Base-by-base conservation (phyloP, 2,888 invertebrate genomes). In the Cerceris rybyensis region DNA sequence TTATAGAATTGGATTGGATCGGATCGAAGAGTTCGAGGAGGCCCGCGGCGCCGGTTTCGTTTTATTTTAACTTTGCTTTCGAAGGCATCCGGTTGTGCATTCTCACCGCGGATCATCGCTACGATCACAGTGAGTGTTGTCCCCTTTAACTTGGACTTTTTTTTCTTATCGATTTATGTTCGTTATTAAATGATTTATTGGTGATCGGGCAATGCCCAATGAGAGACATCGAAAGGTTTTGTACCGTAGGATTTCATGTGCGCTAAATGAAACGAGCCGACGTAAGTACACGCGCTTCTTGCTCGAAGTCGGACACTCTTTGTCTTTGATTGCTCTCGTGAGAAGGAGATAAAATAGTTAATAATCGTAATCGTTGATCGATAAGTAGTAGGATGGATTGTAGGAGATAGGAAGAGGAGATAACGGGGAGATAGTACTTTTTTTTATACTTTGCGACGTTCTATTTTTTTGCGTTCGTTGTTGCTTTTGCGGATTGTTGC, bases 21-120 rank as follows among this genome's bases (percentile, higher is more conserved):
- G 88, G 90, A 89, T 90, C 87, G 88, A 87, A 86, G 88, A 87
- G 88, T 88, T 88, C 88, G 88, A 85, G 86, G 87, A 87, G 90
- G 85, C 79, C 86, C 83, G 86, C 87, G 82, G 80, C 84, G 84
- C 83, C 78, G 85, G 85, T 89, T 89, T 92, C 88, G 90, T 92
- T 92, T 92, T 92, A 92, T 92, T 92, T 92, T 91, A 89, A 88
- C 91, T 89, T 87, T 87, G 89, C 90, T 89, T 90, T 86, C 87
- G 90, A 90, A 89, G 90, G 90, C 90, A 92, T 92, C 91, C 90
- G 90, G 91, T 91, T 88, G 90, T 90, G 88, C 89, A 89, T 90
- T 90, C 91, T 89, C 83, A 85, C 82, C 88, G 84, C 83, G 83
- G 82, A 87, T 86, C 88, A 86, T 76, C 87, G 87, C 88, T 46